Evolutionary conservation across 2,113 vertebrate genomes (phyloP).

Genomic region (Sylvia atricapilla): DNA sequence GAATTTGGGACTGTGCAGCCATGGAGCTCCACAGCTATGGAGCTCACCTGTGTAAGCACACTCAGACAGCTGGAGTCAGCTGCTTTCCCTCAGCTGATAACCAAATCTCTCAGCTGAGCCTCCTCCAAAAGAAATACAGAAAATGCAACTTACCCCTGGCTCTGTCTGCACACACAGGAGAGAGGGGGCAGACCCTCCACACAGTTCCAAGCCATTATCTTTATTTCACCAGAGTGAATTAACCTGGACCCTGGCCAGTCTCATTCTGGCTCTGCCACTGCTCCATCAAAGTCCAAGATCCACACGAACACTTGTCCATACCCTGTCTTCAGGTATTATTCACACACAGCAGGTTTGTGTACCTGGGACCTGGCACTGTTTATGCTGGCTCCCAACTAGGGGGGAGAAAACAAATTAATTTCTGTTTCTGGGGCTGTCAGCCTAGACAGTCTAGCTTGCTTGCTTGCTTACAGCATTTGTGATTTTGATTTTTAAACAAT

Average conservation of each 20-base stretch:
- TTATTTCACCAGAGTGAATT: neutral
- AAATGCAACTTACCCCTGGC: neutral
- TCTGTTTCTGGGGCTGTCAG: neutral
- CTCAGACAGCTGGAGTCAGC: neutral
- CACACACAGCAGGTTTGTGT: neutral
- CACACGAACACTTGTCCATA: no score
- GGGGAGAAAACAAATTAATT: neutral
- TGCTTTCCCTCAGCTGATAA: conserved; percentile 32
- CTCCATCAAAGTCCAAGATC: neutral
- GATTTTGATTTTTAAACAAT: neutral
- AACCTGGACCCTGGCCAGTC: neutral
- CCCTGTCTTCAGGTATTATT: neutral
- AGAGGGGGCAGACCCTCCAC: neutral
- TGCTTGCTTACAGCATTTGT: neutral
- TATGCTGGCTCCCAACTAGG: neutral
- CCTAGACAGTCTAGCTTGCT: neutral
- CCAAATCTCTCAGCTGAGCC: neutral
- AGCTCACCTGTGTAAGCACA: neutral
- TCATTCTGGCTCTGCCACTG: neutral
- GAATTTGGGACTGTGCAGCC: neutral
- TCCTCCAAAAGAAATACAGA: neutral
- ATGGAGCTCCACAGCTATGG: neutral
- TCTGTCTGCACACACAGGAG: neutral
- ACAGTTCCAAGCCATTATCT: accelerated
- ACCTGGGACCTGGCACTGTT: neutral